Evolutionary conservation across 1,140 invertebrate species (phyloP).

Genomic region (Trachymyrmex cornetzi): DNA sequence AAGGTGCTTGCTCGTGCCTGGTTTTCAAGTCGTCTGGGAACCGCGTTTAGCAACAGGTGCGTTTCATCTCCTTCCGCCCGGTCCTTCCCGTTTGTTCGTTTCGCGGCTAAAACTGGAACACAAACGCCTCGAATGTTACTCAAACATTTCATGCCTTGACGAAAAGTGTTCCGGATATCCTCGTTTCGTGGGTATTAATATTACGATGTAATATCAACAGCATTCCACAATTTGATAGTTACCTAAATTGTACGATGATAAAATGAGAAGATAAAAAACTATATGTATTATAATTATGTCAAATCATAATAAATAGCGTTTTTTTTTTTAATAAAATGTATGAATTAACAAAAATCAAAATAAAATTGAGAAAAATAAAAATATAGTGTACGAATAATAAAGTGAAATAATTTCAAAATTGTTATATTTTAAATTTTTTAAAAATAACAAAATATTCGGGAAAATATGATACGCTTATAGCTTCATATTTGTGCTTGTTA

Average conservation of each 20-base stretch:
- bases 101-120: slow-evolving; percentile 37
- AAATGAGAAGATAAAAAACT: neutral
- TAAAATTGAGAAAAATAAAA: neutral
- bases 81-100: slow-evolving; percentile 39
- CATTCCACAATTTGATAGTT: neutral
- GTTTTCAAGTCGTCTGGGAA: slow-evolving; percentile 41
- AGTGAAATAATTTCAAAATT: slow-evolving; percentile 4
- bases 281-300: neutral
- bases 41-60: slow-evolving; percentile 65
- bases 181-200: neutral
- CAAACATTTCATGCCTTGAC: neutral
- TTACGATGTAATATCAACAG: neutral
- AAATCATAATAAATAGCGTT: neutral
- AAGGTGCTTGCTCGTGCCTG: slow-evolving; percentile 25
- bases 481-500: neutral
- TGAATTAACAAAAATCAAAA: neutral
- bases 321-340: neutral
- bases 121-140: slow-evolving; percentile 33
- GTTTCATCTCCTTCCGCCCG: slow-evolving; percentile 42
- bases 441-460: slow-evolving; percentile 16
- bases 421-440: neutral
- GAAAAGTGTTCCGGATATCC: neutral
- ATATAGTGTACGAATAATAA: neutral
- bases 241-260: neutral
- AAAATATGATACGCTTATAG: neutral